These are phyloP conservation scores for Acanthosepion pharaonis DNA, from an alignment of 2,888 invertebrate genomes.

Conservation along the genomic window DNA sequence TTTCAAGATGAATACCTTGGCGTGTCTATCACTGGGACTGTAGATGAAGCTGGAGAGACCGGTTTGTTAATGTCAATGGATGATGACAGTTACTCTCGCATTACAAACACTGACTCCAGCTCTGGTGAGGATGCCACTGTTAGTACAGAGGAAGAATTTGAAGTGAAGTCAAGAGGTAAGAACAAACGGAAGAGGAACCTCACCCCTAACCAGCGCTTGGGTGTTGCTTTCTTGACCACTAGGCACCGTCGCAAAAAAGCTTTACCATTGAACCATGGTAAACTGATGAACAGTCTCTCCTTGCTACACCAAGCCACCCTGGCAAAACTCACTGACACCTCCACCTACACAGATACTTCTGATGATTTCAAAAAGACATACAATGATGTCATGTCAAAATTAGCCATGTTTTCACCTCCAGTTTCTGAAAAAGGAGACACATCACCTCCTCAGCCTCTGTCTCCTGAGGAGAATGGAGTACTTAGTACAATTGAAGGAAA, in stretches of 20 bases:
- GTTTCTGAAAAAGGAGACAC: conserved; percentile 61
- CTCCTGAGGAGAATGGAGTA: conserved; percentile 59
- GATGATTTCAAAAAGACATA: conserved; percentile 58
- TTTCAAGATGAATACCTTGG: conserved; percentile 46
- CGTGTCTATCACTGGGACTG: background rate
- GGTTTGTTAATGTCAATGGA: conserved; percentile 40
- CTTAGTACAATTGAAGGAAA: background rate
- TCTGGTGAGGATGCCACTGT: conserved; percentile 37
- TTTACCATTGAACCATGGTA: conserved; percentile 52
- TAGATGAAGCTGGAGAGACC: background rate
- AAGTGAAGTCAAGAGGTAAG: conserved; percentile 44
- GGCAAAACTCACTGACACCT: conserved; percentile 61
- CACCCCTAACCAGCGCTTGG: conserved; percentile 61
- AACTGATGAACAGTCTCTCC: conserved; percentile 66
- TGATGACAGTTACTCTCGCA: conserved; percentile 25
- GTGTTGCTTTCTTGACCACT: conserved; percentile 61
- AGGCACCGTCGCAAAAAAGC: conserved; percentile 52
- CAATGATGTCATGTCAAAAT: conserved; percentile 66
- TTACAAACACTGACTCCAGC: conserved; percentile 39
- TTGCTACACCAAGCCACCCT: conserved; percentile 70
- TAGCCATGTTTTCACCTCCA: conserved; percentile 67
- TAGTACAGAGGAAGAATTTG: conserved; percentile 43
- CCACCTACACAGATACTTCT: conserved; percentile 54
- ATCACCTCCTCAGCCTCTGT: conserved; percentile 67
- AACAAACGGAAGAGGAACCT: conserved; percentile 55